Conservation (phyloP, 2,113 vertebrate species). For the Gavia stellata region DNA sequence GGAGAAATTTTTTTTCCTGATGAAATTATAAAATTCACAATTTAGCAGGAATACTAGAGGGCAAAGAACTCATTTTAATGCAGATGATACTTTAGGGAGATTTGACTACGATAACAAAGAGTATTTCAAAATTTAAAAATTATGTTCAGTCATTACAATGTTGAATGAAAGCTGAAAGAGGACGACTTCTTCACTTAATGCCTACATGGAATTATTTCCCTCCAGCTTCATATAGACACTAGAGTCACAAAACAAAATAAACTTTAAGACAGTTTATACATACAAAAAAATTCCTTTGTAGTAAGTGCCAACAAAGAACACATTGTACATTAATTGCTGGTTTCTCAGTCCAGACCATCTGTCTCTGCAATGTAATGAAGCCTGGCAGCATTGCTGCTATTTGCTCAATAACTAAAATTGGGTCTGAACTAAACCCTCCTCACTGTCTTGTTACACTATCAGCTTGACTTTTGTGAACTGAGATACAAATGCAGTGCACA, state of each 20-base stretch:
- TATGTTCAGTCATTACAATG: background rate
- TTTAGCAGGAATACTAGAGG: background rate
- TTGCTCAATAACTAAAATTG: slow-evolving; percentile 65
- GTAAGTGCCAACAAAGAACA: slow-evolving; percentile 69
- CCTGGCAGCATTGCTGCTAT: slow-evolving; percentile 65
- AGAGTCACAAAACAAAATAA: slow-evolving; percentile 61
- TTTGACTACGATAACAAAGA: background rate
- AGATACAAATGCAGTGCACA: background rate
- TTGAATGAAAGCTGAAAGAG: background rate
- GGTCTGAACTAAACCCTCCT: slow-evolving; percentile 64
- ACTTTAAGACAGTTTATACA: slow-evolving; percentile 55
- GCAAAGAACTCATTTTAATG: background rate
- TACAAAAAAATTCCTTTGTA: slow-evolving; percentile 61
- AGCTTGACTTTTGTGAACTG: background rate
- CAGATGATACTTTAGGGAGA: background rate
- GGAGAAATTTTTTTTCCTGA: background rate
- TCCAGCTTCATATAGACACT: slow-evolving; percentile 5
- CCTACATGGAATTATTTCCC: background rate
- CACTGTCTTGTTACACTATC: slow-evolving; percentile 14
- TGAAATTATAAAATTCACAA: background rate
- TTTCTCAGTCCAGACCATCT: slow-evolving; percentile 77
- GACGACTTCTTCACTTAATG: background rate
- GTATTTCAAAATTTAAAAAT: background rate
- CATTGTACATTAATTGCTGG: slow-evolving; percentile 78
- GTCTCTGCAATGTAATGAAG: slow-evolving; percentile 71